Percentiles rank a stretch among this genome's conserved stretches.
Conservation (phyloP, 64 coral and sea anemone genomes). For the Platygyra sinensis region DNA sequence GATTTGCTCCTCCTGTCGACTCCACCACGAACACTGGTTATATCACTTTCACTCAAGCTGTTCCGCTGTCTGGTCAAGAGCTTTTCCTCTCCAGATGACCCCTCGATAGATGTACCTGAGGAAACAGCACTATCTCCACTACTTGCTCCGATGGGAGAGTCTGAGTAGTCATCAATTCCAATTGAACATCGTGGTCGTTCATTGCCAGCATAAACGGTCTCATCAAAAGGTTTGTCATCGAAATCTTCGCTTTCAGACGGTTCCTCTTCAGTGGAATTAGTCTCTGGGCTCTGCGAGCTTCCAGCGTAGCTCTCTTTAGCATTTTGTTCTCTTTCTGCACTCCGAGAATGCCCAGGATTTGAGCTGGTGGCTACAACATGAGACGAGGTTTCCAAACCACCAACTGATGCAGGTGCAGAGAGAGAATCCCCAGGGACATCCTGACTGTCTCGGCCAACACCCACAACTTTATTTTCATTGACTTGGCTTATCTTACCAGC, state of each 20-base stretch:
- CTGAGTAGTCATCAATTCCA: constrained; percentile 53
- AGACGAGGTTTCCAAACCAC: background rate
- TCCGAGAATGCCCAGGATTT: background rate
- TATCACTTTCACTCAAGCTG: constrained; percentile 16
- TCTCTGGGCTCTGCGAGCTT: background rate
- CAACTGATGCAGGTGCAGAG: background rate
- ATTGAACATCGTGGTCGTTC: constrained; percentile 60
- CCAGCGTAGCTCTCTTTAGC: background rate
- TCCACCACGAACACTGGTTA: background rate
- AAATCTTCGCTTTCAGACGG: background rate
- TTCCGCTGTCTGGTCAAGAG: background rate
- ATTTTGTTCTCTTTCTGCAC: background rate
- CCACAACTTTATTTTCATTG: background rate
- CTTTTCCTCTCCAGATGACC: constrained; percentile 16
- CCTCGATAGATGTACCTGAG: constrained; percentile 25
- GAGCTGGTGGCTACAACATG: background rate
- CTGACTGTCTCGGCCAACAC: background rate
- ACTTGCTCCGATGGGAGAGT: constrained; percentile 5
- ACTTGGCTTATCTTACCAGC: background rate
- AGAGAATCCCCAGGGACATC: background rate
- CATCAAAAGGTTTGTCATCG: constrained; percentile 52
- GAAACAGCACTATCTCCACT: constrained; percentile 12
- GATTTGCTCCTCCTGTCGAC: background rate
- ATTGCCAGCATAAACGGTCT: constrained; percentile 23
- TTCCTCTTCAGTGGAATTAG: background rate